These are phyloP conservation scores for Syngnathus floridae DNA, from an alignment of 2,113 vertebrate genomes.

Conservation along the genomic window DNA sequence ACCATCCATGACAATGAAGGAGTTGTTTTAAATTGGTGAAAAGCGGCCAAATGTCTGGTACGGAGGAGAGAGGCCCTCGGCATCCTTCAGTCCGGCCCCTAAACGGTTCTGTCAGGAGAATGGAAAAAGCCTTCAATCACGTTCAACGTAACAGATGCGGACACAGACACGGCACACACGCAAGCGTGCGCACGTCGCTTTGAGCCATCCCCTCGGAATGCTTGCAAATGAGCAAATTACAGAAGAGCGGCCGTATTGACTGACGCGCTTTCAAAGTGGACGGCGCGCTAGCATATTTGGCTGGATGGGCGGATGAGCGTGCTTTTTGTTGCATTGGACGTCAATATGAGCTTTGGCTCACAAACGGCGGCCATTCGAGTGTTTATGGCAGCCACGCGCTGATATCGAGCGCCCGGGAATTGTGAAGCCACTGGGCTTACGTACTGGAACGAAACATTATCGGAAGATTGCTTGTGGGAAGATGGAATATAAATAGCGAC, in stretches of 20 bases:
- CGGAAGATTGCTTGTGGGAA: slow-evolving; percentile 1
- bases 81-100: not conserved
- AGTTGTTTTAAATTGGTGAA: no score
- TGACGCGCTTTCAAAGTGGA: slow-evolving; percentile 23
- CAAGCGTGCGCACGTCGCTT: not conserved
- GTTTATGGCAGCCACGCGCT: slow-evolving; percentile 34
- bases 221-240: not conserved
- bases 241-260: slow-evolving; percentile 10
- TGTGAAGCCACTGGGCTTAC: slow-evolving; percentile 45
- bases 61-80: not conserved
- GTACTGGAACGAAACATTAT: slow-evolving; percentile 50
- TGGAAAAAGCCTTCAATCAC: not conserved
- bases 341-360: slow-evolving; percentile 47
- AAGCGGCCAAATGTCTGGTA: not conserved
- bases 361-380: slow-evolving; percentile 41
- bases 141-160: not conserved
- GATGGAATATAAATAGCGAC: not conserved
- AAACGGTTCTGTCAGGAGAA: not conserved
- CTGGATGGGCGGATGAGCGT: slow-evolving; percentile 37
- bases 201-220: not conserved
- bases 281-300: slow-evolving; percentile 19
- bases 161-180: not conserved
- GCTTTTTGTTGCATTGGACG: slow-evolving; percentile 32
- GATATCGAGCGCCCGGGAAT: slow-evolving; percentile 42
- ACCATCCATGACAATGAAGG: no score